Percentiles rank a stretch among this genome's conserved stretches.
Conservation (phyloP, 2,888 invertebrate genomes). For the Linyphia triangularis region DNA sequence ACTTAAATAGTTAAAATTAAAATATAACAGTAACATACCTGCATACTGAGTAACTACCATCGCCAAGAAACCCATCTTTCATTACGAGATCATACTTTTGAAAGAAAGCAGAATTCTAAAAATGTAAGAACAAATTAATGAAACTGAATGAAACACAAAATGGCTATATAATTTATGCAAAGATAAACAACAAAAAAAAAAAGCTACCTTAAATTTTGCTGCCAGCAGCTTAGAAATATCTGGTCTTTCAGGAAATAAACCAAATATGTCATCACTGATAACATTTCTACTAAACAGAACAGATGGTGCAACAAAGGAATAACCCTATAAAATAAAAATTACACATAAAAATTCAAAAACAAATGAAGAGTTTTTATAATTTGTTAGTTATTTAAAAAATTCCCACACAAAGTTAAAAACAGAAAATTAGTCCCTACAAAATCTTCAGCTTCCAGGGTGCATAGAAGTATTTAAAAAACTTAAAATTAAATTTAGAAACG, state of each 20-base stretch:
- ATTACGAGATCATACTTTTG: conserved; percentile 88
- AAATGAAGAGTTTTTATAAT: not conserved
- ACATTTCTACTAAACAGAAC: conserved; percentile 89
- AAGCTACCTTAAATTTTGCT: conserved; percentile 83
- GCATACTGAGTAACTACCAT: conserved; percentile 94
- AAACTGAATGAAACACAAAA: not conserved
- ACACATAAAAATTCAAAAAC: not conserved
- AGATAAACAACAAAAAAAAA: not conserved
- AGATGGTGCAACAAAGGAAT: conserved; percentile 96
- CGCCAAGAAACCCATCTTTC: conserved; percentile 87
- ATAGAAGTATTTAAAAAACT: too few species aligned
- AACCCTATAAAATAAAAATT: conserved; percentile 83
- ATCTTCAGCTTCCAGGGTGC: too few species aligned
- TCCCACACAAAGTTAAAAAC: not conserved
- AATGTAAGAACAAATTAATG: conserved; percentile 42
- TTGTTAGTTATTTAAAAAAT: not conserved
- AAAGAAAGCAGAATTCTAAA: conserved; percentile 91
- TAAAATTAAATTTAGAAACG: too few species aligned
- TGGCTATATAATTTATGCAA: not conserved
- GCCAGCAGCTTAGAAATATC: conserved; percentile 82
- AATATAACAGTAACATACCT: conserved; percentile 78
- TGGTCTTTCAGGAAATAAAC: conserved; percentile 81
- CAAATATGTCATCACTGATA: conserved; percentile 86
- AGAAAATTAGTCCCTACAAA: too few species aligned
- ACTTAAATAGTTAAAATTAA: not conserved